These are phyloP conservation scores for Sisyra nigra DNA, from an alignment of 2,888 invertebrate genomes.

Conservation along the genomic window DNA sequence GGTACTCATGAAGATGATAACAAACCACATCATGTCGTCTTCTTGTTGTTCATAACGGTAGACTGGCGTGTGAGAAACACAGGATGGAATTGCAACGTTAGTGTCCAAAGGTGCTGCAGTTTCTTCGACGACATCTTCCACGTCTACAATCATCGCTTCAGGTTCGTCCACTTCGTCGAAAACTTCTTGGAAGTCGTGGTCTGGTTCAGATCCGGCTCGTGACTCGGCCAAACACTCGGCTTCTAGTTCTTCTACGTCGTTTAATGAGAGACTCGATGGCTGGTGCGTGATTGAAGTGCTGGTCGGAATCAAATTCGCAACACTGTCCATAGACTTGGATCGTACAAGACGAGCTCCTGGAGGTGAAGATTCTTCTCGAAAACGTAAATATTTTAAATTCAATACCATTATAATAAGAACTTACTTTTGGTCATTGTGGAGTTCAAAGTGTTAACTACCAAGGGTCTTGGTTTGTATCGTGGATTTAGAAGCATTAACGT, in stretches of 20 bases:
- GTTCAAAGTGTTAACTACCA: not conserved
- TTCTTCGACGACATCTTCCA: conserved; percentile 65
- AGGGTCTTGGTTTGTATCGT: conserved; percentile 26
- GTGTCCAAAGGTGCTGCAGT: conserved; percentile 57
- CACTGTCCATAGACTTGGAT: conserved; percentile 63
- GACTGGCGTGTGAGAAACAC: conserved; percentile 58
- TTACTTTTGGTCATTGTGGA: conserved; percentile 1
- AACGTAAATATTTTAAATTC: not conserved
- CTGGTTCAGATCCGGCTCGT: conserved; percentile 20
- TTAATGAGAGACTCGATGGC: conserved; percentile 58
- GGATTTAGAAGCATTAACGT: conserved; percentile 64
- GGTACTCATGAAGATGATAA: no score
- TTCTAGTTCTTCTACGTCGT: conserved; percentile 52
- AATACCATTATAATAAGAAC: not conserved
- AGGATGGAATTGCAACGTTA: conserved; percentile 40
- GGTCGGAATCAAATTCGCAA: conserved; percentile 30
- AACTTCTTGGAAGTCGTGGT: conserved; percentile 14
- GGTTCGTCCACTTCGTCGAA: conserved; percentile 29
- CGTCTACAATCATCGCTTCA: conserved; percentile 63
- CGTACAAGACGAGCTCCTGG: conserved; percentile 31
- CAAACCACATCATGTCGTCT: conserved; percentile 36
- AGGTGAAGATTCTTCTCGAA: not conserved
- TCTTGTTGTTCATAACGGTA: conserved; percentile 50
- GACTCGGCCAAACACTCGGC: conserved; percentile 24
- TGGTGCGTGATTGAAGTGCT: conserved; percentile 38